Percentiles rank a stretch among this genome's conserved stretches.
Conservation (phyloP, 2,797 vertebrate species). For the Chelon labrosus region DNA sequence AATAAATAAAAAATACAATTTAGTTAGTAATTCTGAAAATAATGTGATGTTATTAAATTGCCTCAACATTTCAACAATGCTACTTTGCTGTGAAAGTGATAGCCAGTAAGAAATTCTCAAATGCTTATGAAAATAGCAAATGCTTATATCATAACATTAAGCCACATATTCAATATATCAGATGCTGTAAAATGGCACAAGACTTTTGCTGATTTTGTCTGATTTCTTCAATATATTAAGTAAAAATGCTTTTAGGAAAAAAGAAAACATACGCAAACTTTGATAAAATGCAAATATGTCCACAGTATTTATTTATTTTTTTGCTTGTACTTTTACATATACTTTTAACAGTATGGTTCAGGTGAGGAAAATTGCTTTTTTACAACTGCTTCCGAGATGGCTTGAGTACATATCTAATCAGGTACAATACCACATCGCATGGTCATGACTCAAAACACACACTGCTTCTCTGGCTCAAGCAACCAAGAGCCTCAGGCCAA, state of each 20-base stretch:
- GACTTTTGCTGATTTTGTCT: no score
- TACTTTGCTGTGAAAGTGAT: background rate
- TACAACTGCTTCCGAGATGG: background rate
- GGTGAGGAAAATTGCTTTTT: background rate
- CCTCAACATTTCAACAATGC: no score
- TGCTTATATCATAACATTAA: no score
- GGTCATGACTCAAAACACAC: conserved; percentile 26
- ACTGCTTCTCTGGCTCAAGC: conserved; percentile 15
- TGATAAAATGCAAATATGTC: no score
- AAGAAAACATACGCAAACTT: no score
- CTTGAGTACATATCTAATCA: conserved; percentile 15
- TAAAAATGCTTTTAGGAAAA: no score
- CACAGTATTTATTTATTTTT: no score
- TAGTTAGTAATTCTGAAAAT: background rate
- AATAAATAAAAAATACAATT: background rate
- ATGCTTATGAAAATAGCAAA: no score
- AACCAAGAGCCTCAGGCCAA: conserved; percentile 41
- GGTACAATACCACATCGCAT: conserved; percentile 28
- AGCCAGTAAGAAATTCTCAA: background rate
- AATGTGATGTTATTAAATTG: background rate
- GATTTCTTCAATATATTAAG: no score
- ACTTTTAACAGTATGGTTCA: background rate
- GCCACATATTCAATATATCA: no score
- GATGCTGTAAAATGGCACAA: no score
- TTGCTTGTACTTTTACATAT: no score